Conservation (phyloP, 2,797 vertebrate species). For the Martes flavigula region DNA sequence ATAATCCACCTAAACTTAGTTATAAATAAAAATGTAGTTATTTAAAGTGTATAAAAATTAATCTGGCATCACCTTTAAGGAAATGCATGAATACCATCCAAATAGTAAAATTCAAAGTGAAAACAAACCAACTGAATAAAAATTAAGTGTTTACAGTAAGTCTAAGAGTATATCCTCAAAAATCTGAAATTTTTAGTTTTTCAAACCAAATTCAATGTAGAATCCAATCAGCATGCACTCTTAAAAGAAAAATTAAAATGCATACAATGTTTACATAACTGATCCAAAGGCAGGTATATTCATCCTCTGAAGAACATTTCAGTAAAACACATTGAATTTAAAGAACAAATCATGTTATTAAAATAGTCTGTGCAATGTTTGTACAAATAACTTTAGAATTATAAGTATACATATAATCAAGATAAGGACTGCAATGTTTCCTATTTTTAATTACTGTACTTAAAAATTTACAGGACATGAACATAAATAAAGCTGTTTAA, state of each 20-base stretch:
- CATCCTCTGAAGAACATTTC: conserved; percentile 80
- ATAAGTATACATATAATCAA: conserved; percentile 92
- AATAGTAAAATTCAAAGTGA: conserved; percentile 79
- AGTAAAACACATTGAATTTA: conserved; percentile 82
- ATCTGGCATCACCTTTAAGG: conserved; percentile 83
- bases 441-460: conserved; percentile 84
- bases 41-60: conserved; percentile 84
- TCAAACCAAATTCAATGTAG: conserved; percentile 82
- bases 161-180: conserved; percentile 40
- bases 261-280: conserved; percentile 83
- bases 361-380: conserved; percentile 86
- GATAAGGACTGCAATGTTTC: conserved; percentile 83
- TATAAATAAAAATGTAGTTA: conserved; percentile 83
- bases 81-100: conserved; percentile 78
- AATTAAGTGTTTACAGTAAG: conserved; percentile 65
- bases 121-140: conserved; percentile 77
- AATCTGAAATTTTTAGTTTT: conserved; percentile 75
- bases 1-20: conserved; percentile 79
- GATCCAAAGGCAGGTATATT: conserved; percentile 79
- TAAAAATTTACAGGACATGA: conserved; percentile 90
- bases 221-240: conserved; percentile 90
- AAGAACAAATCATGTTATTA: conserved; percentile 85
- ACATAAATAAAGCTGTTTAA: conserved; percentile 97
- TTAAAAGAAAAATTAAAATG: conserved; percentile 88
- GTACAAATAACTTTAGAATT: conserved; percentile 89